A percentile compares a stretch with the other conserved stretches of the same genome.
phyloP scores from a whole-genome alignment of 2,113 vertebrate genomes.

The Campylomormyrus tamandua region DNA sequence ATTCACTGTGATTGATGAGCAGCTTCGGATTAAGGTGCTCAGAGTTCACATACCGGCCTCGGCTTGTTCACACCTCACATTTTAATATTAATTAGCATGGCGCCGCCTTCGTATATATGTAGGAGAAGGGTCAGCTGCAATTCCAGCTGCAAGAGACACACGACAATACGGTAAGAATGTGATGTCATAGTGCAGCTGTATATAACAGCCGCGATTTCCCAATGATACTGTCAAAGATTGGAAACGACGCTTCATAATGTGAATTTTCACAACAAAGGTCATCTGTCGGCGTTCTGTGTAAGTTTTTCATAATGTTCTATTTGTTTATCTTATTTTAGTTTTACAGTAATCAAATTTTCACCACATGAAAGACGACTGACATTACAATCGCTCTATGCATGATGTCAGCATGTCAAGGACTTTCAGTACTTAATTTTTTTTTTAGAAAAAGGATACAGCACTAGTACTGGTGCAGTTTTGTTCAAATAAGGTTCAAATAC shows the following conservation, averaged over 20 bases:
- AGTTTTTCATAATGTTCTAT: neutral
- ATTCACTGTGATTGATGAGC: neutral
- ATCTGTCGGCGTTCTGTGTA: neutral
- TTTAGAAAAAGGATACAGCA: no score
- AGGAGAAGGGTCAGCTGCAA: neutral
- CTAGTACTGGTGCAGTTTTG: no score
- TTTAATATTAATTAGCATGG: neutral
- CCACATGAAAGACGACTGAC: no score
- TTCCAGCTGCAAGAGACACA: neutral
- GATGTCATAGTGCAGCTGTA: neutral
- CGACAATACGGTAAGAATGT: neutral
- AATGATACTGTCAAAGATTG: neutral
- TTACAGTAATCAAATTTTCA: neutral
- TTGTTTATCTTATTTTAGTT: neutral
- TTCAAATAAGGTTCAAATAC: no score
- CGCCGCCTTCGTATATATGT: neutral
- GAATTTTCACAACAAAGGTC: neutral
- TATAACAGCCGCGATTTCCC: neutral
- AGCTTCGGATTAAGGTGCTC: neutral
- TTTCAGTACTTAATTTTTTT: no score
- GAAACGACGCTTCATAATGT: neutral
- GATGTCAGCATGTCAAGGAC: neutral
- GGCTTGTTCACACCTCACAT: neutral
- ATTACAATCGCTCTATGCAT: neutral
- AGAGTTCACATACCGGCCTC: neutral